These are phyloP conservation scores for Sicus ferrugineus DNA, from an alignment of 2,888 invertebrate genomes.

Conservation along the genomic window DNA sequence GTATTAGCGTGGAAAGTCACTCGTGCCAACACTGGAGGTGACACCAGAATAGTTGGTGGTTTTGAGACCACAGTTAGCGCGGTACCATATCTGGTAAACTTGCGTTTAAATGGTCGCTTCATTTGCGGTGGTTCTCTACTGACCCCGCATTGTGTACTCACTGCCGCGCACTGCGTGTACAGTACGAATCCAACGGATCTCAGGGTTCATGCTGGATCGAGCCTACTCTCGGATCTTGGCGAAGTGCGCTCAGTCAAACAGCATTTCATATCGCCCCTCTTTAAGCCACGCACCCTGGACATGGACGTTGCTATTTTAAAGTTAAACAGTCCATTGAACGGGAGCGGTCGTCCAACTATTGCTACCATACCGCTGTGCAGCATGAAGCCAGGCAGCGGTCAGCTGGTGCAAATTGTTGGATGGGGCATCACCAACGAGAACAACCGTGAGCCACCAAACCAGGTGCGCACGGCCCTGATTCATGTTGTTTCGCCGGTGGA, in stretches of 20 bases:
- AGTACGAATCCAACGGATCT: slow-evolving; percentile 43
- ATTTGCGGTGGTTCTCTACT: slow-evolving; percentile 58
- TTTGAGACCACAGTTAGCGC: slow-evolving; percentile 47
- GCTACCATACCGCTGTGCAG: slow-evolving; percentile 48
- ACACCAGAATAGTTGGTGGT: slow-evolving; percentile 44
- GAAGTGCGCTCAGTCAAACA: slow-evolving; percentile 39
- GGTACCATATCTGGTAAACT: slow-evolving; percentile 55
- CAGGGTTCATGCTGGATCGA: slow-evolving; percentile 48
- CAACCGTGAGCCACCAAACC: slow-evolving; percentile 45
- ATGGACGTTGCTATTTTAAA: slow-evolving; percentile 57
- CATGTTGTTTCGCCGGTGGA: slow-evolving; percentile 45
- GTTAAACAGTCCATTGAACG: slow-evolving; percentile 39
- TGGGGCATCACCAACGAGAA: slow-evolving; percentile 55
- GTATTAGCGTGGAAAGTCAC: neutral
- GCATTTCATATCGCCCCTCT: slow-evolving; percentile 43
- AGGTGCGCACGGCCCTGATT: slow-evolving; percentile 51
- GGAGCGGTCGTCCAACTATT: slow-evolving; percentile 39
- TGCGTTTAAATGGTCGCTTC: slow-evolving; percentile 49
- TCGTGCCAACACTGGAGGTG: neutral
- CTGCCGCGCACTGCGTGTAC: slow-evolving; percentile 58
- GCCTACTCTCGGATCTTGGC: slow-evolving; percentile 39
- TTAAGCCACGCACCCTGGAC: slow-evolving; percentile 46
- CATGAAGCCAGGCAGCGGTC: slow-evolving; percentile 41
- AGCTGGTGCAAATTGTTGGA: slow-evolving; percentile 48
- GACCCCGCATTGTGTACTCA: slow-evolving; percentile 51